Conservation (phyloP, 2,113 vertebrate genomes). For the Perca flavescens region DNA sequence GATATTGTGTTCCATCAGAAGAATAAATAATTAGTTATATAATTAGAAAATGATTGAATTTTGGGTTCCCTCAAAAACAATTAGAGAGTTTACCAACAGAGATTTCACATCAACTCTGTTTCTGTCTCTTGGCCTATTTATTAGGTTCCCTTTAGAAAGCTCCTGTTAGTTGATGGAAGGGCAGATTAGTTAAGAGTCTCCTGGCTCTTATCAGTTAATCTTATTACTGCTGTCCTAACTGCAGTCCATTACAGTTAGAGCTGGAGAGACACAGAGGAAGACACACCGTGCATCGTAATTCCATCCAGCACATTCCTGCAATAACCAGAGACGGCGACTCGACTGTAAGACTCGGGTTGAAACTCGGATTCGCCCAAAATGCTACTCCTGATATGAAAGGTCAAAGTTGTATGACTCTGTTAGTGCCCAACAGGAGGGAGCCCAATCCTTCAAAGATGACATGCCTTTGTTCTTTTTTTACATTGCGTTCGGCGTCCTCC, state of each 20-base stretch:
- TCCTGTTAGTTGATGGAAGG: slow-evolving; percentile 19
- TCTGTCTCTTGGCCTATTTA: slow-evolving; percentile 16
- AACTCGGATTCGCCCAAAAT: neutral
- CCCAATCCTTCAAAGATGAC: too few relatives aligned
- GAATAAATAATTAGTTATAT: neutral
- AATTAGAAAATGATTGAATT: neutral
- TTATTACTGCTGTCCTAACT: slow-evolving; percentile 14
- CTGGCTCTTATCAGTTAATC: slow-evolving; percentile 11
- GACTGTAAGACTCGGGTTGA: too few relatives aligned
- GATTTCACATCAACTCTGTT: neutral
- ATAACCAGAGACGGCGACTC: too few relatives aligned
- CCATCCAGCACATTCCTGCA: neutral
- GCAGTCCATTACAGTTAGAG: slow-evolving; percentile 13
- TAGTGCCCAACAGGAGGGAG: too few relatives aligned
- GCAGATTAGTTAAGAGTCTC: neutral
- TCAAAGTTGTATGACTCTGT: neutral
- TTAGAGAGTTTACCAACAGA: neutral
- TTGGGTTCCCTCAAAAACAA: neutral
- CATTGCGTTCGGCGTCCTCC: neutral
- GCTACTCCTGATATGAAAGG: too few relatives aligned
- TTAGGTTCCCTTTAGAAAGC: slow-evolving; percentile 24
- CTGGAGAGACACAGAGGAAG: neutral
- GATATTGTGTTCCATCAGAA: neutral
- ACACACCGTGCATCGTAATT: neutral
- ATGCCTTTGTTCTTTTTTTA: neutral